Evolutionary conservation across 1,140 invertebrate genomes (phyloP).

Genomic region (Anadara kagoshimensis): DNA sequence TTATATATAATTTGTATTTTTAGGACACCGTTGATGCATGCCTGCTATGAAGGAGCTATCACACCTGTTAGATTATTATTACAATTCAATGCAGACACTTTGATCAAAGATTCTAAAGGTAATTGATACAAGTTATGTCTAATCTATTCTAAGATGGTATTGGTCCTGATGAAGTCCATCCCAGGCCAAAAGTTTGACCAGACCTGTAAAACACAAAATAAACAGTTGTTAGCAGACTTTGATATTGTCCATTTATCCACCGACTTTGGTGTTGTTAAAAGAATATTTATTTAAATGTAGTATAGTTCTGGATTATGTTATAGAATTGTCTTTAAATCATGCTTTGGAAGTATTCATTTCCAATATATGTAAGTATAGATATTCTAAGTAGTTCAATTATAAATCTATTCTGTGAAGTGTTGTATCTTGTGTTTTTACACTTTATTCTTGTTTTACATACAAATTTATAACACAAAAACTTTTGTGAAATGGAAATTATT

Average conservation of each 20-base stretch:
- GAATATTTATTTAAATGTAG: background rate
- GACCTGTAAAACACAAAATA: no score
- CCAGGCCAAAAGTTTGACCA: no score
- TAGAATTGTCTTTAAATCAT: no score
- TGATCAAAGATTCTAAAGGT: conserved; percentile 39
- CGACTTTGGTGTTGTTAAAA: background rate
- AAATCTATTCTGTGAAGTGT: background rate
- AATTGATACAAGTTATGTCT: no score
- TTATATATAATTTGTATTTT: background rate
- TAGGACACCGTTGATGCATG: conserved; percentile 33
- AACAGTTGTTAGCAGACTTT: no score
- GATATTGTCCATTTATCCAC: no score
- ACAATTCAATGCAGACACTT: conserved; percentile 12
- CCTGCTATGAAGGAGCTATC: conserved; percentile 35
- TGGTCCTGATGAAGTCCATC: no score
- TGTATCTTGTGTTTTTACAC: background rate
- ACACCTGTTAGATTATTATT: conserved; percentile 26
- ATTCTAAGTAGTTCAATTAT: background rate
- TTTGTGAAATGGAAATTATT: background rate
- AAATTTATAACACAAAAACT: background rate
- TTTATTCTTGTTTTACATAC: background rate
- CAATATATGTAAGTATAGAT: no score
- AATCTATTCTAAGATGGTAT: no score
- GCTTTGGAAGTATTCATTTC: no score
- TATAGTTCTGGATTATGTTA: background rate